Conservation (phyloP, 2,113 vertebrate species). For the Gymnarchus niloticus region DNA sequence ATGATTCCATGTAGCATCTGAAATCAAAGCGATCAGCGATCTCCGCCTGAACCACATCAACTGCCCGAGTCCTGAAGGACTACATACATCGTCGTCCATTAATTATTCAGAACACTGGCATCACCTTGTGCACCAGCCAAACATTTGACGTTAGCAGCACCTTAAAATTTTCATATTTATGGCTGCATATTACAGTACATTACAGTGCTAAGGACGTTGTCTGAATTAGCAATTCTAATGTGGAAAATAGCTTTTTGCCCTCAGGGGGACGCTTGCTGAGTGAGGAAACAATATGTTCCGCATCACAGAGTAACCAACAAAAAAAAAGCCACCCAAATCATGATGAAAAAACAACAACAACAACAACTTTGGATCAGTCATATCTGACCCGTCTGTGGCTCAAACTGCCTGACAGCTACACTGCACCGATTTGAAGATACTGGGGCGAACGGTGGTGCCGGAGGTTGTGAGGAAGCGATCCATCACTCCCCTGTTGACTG, state of each 20-base stretch:
- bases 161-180: slow-evolving; percentile 10
- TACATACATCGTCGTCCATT: neutral
- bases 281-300: neutral
- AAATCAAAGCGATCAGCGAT: neutral
- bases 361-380: neutral
- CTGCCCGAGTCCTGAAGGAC: neutral
- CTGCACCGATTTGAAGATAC: neutral
- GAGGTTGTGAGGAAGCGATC: neutral
- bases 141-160: neutral
- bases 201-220: neutral
- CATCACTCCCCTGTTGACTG: neutral
- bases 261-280: neutral
- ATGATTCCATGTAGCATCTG: slow-evolving; percentile 2
- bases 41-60: neutral
- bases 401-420: neutral
- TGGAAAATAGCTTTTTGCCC: neutral
- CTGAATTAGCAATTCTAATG: slow-evolving; percentile 19
- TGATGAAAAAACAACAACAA: neutral
- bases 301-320: neutral
- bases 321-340: neutral
- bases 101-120: neutral
- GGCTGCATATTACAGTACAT: neutral
- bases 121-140: neutral
- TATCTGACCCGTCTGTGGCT: neutral
- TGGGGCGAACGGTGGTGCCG: neutral